Conservation (phyloP, 2,888 invertebrate genomes). For the Pogonocherus hispidulus region DNA sequence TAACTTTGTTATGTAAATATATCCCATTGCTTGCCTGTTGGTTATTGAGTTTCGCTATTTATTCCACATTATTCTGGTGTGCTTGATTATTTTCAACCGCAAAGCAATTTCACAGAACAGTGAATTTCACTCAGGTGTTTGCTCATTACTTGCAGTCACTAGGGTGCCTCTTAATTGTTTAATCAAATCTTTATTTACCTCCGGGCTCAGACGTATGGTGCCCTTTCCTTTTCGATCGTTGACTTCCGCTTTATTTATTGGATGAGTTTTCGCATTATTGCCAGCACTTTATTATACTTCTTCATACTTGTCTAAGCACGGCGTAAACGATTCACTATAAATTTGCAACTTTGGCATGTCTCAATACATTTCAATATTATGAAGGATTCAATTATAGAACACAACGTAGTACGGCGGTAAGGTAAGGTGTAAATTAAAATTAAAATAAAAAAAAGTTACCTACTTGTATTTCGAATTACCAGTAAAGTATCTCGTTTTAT, state of each 20-base stretch:
- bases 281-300: background rate
- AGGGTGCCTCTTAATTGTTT: slow-evolving; percentile 13
- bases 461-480: no score
- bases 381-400: no score
- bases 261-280: background rate
- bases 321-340: background rate
- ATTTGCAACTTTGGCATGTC: no score
- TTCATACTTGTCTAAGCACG: background rate
- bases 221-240: background rate
- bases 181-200: slow-evolving; percentile 18
- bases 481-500: no score
- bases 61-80: slow-evolving; percentile 16
- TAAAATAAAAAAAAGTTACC: no score
- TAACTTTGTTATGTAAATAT: no score
- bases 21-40: no score
- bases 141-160: background rate
- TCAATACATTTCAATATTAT: no score
- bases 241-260: slow-evolving; percentile 4
- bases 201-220: background rate
- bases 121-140: slow-evolving; percentile 4
- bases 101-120: slow-evolving; percentile 21
- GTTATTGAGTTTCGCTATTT: slow-evolving; percentile 20
- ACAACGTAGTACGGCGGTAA: no score
- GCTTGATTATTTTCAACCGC: slow-evolving; percentile 7
- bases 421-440: no score